Evolutionary conservation across 2,113 vertebrate species (phyloP), one percentile per base, ranked within the genome.

Genomic region (Laticauda colubrina): DNA sequence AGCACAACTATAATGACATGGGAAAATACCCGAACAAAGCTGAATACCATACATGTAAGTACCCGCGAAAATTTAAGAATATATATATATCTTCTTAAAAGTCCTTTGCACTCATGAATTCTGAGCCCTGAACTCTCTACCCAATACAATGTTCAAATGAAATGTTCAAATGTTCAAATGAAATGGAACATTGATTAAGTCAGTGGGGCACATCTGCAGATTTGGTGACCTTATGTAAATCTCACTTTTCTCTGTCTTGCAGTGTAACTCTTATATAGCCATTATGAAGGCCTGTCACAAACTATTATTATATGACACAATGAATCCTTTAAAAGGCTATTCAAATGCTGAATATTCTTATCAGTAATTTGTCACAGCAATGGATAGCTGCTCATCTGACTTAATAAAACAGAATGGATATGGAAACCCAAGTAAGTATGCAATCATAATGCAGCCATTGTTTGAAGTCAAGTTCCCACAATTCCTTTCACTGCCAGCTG

Each of bases 381-480:
- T 43, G 59, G 23, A 39, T 88, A 75, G 54, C 48, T 88, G 87
- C 86, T 92, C 61, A 88, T 75, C 14, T 75, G 48, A 69, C 59
- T 92, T 92, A 75, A 20, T 51, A 75, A 87, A 75, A 55, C 51
- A 54, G 34, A 14, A 69, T 29, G 24, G 0, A 85, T 0, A 3
- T 90, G 59, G 90, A 90, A 55, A 12, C 0, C 1, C 90, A 0
- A 86, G 10, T 53, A 23, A 59, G 39, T 1, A 85, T 15, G 45
- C 54, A 89, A 59, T 39, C 45, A 45, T 39, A 3, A 89, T 57
- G 48, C 45, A 57, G 5, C 89, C 45, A 39, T 0, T 43, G 5
- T 3, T 75, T 10, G 20, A 29, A 0, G 21, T 39, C 24, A 53
- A 3, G 26, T 11, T 56, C 26, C 53, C 18, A 0, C 45, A 45